Evolutionary conservation across 2,888 invertebrate genomes (phyloP).

Genomic region (Drosophila eohydei): DNA sequence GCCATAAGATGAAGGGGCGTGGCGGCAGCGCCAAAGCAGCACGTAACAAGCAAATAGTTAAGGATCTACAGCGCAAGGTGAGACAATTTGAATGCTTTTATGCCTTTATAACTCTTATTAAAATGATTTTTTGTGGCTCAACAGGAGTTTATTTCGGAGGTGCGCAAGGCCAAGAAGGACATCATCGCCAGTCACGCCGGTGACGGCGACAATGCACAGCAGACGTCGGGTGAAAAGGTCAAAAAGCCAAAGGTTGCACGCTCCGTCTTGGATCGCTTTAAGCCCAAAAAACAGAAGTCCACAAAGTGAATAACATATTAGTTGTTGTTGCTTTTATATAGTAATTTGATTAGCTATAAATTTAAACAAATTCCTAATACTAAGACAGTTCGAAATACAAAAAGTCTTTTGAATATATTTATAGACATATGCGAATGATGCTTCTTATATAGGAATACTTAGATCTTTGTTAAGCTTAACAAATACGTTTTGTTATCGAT

Average conservation of each 20-base stretch:
- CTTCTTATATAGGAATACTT: no score
- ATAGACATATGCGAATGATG: background rate
- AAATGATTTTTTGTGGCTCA: background rate
- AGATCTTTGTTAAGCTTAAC: background rate
- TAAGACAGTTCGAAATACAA: background rate
- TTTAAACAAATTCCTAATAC: background rate
- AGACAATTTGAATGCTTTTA: slow-evolving; percentile 50
- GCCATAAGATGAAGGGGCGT: slow-evolving; percentile 91
- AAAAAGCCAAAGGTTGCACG: slow-evolving; percentile 38
- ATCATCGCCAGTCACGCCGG: slow-evolving; percentile 74
- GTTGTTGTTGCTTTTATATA: slow-evolving; percentile 14
- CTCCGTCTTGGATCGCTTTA: slow-evolving; percentile 89
- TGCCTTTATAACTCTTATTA: background rate
- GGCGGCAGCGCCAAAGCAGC: slow-evolving; percentile 91
- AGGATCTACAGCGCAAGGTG: slow-evolving; percentile 88
- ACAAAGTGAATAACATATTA: slow-evolving; percentile 14
- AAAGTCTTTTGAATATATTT: background rate
- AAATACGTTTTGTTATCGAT: background rate
- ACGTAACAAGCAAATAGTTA: slow-evolving; percentile 91
- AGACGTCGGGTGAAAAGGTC: slow-evolving; percentile 13
- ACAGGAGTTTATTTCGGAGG: slow-evolving; percentile 86
- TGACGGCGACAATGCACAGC: slow-evolving; percentile 71
- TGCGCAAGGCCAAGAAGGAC: slow-evolving; percentile 84
- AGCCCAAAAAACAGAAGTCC: slow-evolving; percentile 85
- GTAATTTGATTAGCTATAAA: slow-evolving; percentile 3